Conservation (phyloP, 2,888 invertebrate species). For the Frankliniella intonsa region DNA sequence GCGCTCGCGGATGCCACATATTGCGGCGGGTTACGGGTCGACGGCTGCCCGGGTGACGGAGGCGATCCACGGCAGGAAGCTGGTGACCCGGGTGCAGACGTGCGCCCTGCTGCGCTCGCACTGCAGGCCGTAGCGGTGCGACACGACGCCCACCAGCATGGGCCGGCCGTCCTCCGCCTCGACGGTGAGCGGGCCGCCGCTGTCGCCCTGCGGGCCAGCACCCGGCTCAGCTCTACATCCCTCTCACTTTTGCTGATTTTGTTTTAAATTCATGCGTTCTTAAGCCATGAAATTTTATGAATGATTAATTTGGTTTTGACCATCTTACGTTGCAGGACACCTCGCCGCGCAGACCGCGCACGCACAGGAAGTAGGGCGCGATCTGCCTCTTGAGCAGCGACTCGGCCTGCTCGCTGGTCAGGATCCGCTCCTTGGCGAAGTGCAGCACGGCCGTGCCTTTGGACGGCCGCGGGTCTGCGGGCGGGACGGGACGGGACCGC, state of each 20-base stretch:
- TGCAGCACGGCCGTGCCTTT: neutral
- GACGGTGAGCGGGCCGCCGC: conserved; percentile 3
- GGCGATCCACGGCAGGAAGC: conserved; percentile 23
- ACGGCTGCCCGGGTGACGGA: neutral
- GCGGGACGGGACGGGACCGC: neutral
- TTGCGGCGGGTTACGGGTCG: neutral
- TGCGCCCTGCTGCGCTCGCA: neutral
- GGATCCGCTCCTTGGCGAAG: conserved; percentile 4
- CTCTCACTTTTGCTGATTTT: too few species aligned
- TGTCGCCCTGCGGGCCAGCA: conserved; percentile 1
- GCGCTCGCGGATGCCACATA: neutral
- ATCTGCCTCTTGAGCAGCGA: neutral
- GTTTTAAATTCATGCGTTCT: too few species aligned
- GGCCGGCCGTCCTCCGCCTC: neutral
- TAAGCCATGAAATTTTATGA: too few species aligned
- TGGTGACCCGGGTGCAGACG: conserved; percentile 5
- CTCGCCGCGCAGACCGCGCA: neutral
- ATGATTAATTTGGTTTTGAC: too few species aligned
- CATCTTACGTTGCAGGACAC: conserved; percentile 12
- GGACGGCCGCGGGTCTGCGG: neutral
- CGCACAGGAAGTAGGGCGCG: conserved; percentile 5
- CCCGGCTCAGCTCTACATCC: neutral
- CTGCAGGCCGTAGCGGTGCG: neutral
- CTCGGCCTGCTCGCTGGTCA: neutral
- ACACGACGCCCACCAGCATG: conserved; percentile 11